Evolutionary conservation across 2,797 vertebrate species (phyloP).

Genomic region (Sebastes aleutianus): DNA sequence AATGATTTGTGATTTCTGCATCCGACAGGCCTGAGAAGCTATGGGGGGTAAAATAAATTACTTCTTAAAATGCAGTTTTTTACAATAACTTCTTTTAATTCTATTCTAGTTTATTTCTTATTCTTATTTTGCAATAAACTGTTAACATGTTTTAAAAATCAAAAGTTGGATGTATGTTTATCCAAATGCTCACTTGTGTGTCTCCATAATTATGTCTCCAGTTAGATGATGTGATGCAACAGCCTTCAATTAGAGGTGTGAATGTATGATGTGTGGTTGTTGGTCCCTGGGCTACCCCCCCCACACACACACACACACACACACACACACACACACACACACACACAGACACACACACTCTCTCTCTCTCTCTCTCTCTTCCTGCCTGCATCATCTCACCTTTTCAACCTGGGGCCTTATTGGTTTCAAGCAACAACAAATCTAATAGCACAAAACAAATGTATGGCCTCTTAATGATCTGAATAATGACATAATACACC

Average conservation of each 20-base stretch:
- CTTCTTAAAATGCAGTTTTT: not conserved
- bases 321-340: not conserved
- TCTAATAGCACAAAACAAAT: slow-evolving; percentile 8
- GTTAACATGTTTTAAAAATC: not conserved
- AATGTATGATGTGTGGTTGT: not conserved
- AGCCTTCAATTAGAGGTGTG: slow-evolving; percentile 61
- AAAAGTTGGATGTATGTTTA: not conserved
- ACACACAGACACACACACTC: not conserved
- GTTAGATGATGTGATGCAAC: slow-evolving; percentile 12
- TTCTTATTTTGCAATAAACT: not conserved
- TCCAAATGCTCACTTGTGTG: not conserved
- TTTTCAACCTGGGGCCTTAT: slow-evolving; percentile 19
- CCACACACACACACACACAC: slow-evolving; percentile 2
- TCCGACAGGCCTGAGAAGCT: not conserved
- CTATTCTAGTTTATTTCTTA: not conserved
- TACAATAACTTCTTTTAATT: not conserved
- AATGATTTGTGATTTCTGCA: not conserved
- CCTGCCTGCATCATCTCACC: slow-evolving; percentile 13
- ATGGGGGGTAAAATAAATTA: not conserved
- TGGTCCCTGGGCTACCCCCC: not conserved
- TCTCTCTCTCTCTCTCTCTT: not conserved
- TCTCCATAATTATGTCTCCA: slow-evolving; percentile 6
- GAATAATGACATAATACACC: not conserved
- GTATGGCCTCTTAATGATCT: not conserved
- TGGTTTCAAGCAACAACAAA: slow-evolving; percentile 4